These are phyloP conservation scores for Eucriotettix oculatus DNA, from an alignment of 2,888 invertebrate genomes.

Conservation along the genomic window DNA sequence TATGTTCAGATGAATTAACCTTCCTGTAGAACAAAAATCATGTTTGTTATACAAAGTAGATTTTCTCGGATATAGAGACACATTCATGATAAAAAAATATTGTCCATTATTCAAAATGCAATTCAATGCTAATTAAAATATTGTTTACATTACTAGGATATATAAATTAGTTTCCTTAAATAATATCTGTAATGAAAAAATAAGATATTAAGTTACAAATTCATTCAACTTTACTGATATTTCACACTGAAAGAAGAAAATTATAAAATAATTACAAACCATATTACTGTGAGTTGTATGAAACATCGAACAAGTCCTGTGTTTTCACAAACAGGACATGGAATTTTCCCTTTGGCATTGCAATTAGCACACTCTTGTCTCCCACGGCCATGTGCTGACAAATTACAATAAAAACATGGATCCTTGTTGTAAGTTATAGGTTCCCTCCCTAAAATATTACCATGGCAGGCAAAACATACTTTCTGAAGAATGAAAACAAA, in stretches of 20 bases:
- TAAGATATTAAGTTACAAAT: neutral
- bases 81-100: neutral
- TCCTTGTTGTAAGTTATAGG: slow-evolving; percentile 19
- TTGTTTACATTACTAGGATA: too few species aligned
- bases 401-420: slow-evolving; percentile 23
- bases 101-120: neutral
- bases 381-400: slow-evolving; percentile 23
- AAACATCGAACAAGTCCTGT: slow-evolving; percentile 29
- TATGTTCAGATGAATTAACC: slow-evolving; percentile 30
- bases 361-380: slow-evolving; percentile 26
- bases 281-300: slow-evolving; percentile 28
- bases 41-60: neutral
- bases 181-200: too few species aligned
- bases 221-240: neutral
- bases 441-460: slow-evolving; percentile 25
- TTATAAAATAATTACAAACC: slow-evolving; percentile 16
- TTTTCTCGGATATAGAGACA: neutral
- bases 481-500: slow-evolving; percentile 15
- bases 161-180: too few species aligned
- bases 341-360: slow-evolving; percentile 25
- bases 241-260: neutral
- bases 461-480: slow-evolving; percentile 28
- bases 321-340: slow-evolving; percentile 27
- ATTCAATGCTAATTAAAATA: neutral
- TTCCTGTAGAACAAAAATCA: slow-evolving; percentile 22